phyloP scores from a whole-genome alignment of 2,113 vertebrate genomes.

The Nibea coibor region DNA sequence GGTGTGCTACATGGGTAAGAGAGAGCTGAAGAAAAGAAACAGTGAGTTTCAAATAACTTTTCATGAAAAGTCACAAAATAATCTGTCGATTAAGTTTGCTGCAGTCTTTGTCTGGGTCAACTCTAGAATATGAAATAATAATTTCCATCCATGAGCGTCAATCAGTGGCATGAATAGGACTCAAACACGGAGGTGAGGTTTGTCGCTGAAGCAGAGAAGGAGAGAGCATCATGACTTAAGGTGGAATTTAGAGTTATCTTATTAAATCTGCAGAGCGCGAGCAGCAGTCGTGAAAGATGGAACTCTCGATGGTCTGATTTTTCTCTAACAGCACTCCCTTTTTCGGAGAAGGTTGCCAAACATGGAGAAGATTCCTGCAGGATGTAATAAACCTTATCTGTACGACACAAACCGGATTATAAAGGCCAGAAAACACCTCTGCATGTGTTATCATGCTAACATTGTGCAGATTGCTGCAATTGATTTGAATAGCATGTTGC shows the following conservation, averaged over 20 bases:
- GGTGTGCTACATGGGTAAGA: no score
- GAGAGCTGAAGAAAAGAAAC: no score
- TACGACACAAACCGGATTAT: constrained; percentile 68
- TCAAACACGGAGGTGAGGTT: neutral
- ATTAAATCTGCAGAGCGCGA: constrained; percentile 44
- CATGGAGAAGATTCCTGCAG: constrained; percentile 53
- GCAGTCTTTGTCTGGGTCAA: no score
- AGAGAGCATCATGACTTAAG: constrained; percentile 31
- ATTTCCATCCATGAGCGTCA: neutral
- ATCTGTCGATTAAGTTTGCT: no score
- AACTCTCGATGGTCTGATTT: constrained; percentile 25
- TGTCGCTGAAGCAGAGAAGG: constrained; percentile 6
- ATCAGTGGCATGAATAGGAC: constrained; percentile 48
- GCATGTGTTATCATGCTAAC: constrained; percentile 63
- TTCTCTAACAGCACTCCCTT: constrained; percentile 9
- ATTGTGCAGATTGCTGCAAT: constrained; percentile 60
- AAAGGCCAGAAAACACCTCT: constrained; percentile 63
- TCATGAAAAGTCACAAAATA: no score
- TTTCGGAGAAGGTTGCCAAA: constrained; percentile 41
- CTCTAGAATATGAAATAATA: no score
- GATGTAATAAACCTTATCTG: constrained; percentile 70
- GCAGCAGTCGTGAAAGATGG: constrained; percentile 17
- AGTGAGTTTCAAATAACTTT: no score
- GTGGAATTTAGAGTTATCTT: constrained; percentile 48
- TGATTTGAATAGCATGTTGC: constrained; percentile 70